Base-by-base conservation (phyloP, 53 echinoderm and acorn worm genomes). In the Hippasteria phrygiana region DNA sequence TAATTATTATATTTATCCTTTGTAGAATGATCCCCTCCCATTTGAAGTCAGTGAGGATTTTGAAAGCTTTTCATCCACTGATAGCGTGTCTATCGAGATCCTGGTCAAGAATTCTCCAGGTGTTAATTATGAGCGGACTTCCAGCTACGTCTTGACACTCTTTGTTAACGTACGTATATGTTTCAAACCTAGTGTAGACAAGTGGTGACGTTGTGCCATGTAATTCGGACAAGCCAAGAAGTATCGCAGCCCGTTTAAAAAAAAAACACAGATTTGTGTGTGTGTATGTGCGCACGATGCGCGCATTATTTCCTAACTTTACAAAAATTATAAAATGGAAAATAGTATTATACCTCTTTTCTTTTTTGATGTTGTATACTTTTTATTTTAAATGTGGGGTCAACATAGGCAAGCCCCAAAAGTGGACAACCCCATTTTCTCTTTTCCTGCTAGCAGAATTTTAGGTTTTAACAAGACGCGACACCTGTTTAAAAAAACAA, bases 131-230 rank as follows among this genome's bases (percentile, higher is more conserved):
- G 85, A 85, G 71, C n/a, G 85, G 12, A 0, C 0, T 48, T 50
- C 4, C 2, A 37, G 50, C n/a, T 85, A 85, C 85, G 38, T 50
- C 43, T 36, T 85, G 70, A 64, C 85, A 27, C 50, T 85, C 11
- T 20, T 14, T 71, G 71, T 70, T 35, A 70, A 46, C 4, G 85
- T 85, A 85, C 32, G 85, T 85, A 17, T n/a, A n/a, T n/a, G n/a
- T n/a, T n/a, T n/a, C n/a, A n/a, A n/a, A n/a, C n/a, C n/a, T n/a
- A 4, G 1, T 32, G 2, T 14, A 62, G 3, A 26, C 9, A 7
- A 7, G n/a, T 18, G 3, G 10, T 20, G 9, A 18, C 3, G 0
- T 77, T 14, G 1, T 29, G 14, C 54, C 29, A 9, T 32, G 13
- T 51, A 2, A 77, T 33, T n/a, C 2, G 42, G 11, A 45, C 14